A percentile compares a stretch with the other conserved stretches of the same genome.
Evolutionary conservation across 2,888 invertebrate species (phyloP).

Genomic region (Slavum lentiscoides): DNA sequence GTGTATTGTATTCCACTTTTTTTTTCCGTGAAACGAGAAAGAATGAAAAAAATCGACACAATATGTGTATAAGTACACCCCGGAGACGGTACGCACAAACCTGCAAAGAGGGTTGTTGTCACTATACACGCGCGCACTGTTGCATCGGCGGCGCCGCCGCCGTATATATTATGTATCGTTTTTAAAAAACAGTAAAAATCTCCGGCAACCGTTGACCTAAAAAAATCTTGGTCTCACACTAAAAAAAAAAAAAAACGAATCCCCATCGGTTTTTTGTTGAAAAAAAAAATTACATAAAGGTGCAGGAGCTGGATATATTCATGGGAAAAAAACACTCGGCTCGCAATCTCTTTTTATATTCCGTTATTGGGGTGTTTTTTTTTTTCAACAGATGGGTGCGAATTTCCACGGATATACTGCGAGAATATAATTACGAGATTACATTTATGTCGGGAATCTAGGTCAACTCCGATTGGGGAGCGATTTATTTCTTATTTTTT

Average conservation of each 20-base stretch:
- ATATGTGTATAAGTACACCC: slow-evolving; percentile 12
- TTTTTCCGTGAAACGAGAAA: slow-evolving; percentile 36
- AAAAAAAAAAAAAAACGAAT: slow-evolving; percentile 31
- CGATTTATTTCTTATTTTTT: slow-evolving; percentile 10
- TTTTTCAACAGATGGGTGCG: slow-evolving; percentile 48
- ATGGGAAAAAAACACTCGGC: slow-evolving; percentile 45
- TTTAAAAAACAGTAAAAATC: slow-evolving; percentile 51
- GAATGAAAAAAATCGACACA: slow-evolving; percentile 41
- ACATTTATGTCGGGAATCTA: slow-evolving; percentile 31
- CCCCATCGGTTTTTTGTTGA: slow-evolving; percentile 44
- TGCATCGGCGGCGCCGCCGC: no score
- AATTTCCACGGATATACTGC: slow-evolving; percentile 45
- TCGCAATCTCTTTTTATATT: slow-evolving; percentile 39
- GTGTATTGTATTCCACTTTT: no score
- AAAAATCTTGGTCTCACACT: slow-evolving; percentile 51
- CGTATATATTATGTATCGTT: slow-evolving; percentile 40
- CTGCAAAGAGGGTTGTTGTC: slow-evolving; percentile 47
- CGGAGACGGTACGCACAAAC: slow-evolving; percentile 41
- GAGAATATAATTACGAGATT: slow-evolving; percentile 49
- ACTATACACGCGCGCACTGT: slow-evolving; percentile 12
- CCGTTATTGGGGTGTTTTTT: slow-evolving; percentile 49
- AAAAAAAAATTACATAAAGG: slow-evolving; percentile 47
- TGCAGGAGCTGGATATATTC: slow-evolving; percentile 4
- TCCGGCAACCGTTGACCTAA: slow-evolving; percentile 42
- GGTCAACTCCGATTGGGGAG: slow-evolving; percentile 43